phyloP scores from a whole-genome alignment of 2,888 invertebrate genomes.

The Gibbula magus region DNA sequence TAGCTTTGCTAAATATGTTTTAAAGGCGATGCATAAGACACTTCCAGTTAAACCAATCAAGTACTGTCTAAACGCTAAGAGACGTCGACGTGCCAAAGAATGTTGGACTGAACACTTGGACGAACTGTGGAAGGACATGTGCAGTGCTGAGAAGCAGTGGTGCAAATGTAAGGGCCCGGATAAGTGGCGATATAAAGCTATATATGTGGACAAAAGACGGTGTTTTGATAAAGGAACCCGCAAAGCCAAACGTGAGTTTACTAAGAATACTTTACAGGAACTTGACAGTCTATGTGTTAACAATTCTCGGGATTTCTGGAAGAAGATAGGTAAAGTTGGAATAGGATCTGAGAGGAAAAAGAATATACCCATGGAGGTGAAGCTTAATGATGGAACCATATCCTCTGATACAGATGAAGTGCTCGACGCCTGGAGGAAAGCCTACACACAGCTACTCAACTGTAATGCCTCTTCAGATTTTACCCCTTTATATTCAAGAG shows the following conservation, averaged over 20 bases:
- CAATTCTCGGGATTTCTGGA: not conserved
- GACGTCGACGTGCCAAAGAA: too few relatives aligned
- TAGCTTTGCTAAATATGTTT: too few relatives aligned
- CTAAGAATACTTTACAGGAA: not conserved
- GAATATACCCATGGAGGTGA: not conserved
- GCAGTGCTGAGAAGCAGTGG: not conserved
- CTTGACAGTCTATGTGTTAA: not conserved
- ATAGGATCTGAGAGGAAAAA: not conserved
- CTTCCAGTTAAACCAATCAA: too few relatives aligned
- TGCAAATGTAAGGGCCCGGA: too few relatives aligned
- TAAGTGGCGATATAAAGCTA: too few relatives aligned
- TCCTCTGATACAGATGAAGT: not conserved
- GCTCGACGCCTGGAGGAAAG: not conserved
- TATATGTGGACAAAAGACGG: too few relatives aligned
- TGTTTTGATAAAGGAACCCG: too few relatives aligned
- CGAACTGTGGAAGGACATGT: too few relatives aligned
- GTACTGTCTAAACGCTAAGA: too few relatives aligned
- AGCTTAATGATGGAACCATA: not conserved
- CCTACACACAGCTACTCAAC: not conserved
- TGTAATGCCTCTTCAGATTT: not conserved
- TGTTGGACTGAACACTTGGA: too few relatives aligned
- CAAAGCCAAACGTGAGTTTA: too few relatives aligned
- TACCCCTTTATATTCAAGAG: not conserved
- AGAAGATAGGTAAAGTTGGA: not conserved
- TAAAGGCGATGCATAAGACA: too few relatives aligned